These are phyloP conservation scores for Phenacoccus solenopsis DNA, from an alignment of 1,140 invertebrate genomes.

Conservation along the genomic window DNA sequence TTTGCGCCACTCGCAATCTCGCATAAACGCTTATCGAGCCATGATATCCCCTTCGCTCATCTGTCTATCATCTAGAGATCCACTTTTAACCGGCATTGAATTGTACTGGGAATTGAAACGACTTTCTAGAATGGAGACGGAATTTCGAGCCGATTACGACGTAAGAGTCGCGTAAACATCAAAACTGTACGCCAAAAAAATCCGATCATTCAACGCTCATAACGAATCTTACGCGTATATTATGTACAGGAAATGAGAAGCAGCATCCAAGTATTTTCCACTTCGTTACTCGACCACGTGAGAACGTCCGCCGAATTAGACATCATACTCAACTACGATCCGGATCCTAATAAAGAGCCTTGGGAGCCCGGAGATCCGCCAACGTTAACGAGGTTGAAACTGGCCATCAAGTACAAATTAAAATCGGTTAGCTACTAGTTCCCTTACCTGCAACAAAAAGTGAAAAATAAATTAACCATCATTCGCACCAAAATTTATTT, in stretches of 20 bases:
- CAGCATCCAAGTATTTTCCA: conserved; percentile 71
- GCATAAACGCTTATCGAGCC: conserved; percentile 88
- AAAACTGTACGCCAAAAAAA: too few species aligned
- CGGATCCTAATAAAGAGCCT: conserved; percentile 56
- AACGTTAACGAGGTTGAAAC: conserved; percentile 72
- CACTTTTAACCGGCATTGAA: conserved; percentile 83
- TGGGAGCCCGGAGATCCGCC: conserved; percentile 71
- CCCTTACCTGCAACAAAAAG: not conserved
- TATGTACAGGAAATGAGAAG: conserved; percentile 54
- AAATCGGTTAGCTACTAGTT: conserved; percentile 72
- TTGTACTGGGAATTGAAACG: conserved; percentile 76
- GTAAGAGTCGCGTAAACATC: conserved; percentile 38
- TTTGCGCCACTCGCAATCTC: conserved; percentile 71
- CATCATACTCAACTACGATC: conserved; percentile 67
- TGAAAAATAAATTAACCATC: not conserved
- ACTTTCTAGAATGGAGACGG: conserved; percentile 78
- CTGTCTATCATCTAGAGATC: conserved; percentile 82
- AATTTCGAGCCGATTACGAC: conserved; percentile 80
- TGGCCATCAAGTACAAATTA: conserved; percentile 91
- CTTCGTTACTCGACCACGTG: conserved; percentile 73
- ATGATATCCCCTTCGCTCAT: conserved; percentile 83
- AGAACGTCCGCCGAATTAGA: conserved; percentile 78
- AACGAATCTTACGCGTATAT: not conserved
- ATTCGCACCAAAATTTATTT: too few species aligned
- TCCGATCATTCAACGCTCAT: too few species aligned